Percentiles rank a stretch among this genome's conserved stretches.
These are phyloP conservation scores for Delphinapterus leucas DNA, from an alignment of 2,113 vertebrate genomes.

Conservation along the genomic window DNA sequence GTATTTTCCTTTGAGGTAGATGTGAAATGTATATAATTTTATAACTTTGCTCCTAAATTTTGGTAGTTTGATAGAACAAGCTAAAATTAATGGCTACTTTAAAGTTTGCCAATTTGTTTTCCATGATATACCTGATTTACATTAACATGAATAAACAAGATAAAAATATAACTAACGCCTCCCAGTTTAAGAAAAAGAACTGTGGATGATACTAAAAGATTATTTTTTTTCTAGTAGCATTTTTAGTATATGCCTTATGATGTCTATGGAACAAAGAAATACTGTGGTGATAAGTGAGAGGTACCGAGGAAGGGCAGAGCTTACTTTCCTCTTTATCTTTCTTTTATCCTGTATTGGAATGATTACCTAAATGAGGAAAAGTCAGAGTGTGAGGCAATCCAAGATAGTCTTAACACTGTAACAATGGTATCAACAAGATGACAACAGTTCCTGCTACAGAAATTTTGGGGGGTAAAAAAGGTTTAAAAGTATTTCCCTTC, in stretches of 20 bases:
- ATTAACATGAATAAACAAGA: not conserved
- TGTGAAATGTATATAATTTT: not conserved
- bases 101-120: constrained; percentile 27
- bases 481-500: not conserved
- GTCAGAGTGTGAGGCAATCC: not conserved
- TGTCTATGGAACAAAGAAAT: not conserved
- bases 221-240: not conserved
- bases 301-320: not conserved
- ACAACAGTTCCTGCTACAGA: not conserved
- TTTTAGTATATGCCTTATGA: not conserved
- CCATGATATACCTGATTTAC: not conserved
- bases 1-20: not conserved
- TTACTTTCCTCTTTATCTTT: not conserved
- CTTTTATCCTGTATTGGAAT: not conserved
- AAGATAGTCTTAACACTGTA: not conserved
- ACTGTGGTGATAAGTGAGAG: not conserved
- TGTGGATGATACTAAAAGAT: not conserved
- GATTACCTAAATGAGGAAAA: not conserved
- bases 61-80: not conserved
- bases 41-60: not conserved
- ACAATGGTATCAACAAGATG: not conserved
- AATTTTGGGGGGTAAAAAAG: not conserved
- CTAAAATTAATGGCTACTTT: constrained; percentile 7
- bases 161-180: not conserved
- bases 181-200: not conserved